Base-by-base conservation (phyloP, 2,797 vertebrate genomes). In the Sebastes hubbsi region DNA sequence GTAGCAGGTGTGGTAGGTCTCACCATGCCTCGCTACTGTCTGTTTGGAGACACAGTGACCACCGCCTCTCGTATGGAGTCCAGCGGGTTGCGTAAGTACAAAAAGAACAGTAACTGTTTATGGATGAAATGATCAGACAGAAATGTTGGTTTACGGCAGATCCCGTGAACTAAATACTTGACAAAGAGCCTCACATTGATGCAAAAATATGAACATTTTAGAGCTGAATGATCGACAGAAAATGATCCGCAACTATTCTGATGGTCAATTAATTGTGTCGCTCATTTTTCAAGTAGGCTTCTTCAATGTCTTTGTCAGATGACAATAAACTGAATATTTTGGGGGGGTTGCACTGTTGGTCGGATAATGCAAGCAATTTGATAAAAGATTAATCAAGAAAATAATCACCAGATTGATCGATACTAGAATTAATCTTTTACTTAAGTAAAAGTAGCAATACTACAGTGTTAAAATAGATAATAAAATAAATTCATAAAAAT, bases 11-110 rank as follows among this genome's bases (percentile, higher is more conserved):
- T 96, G 27, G 96, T 97, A 5, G 96, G 96, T 27, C 93, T 97
- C 64, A 96, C 94, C 0, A 96, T 97, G 96, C 96, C 96, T 6
- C 93, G 96, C 20, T 97, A 96, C 89, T 97, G 96, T 77, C 89
- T 96, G 73, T 97, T 96, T 60, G 96, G 96, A 75, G 96, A 96
- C 89, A 96, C 96, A 0, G 95, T 97, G 24, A 96, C 73, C 81
- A 96, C 94, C 0, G 96, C 96, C 20, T 96, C 96, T 42, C 94
- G 94, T 2, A 96, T 97, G 96, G 96, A 96, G 86, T 94, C 96
- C 77, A 90, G 81, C 2, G 96, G 96, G 34, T 49, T 96, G 89
- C 95, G 96, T 96, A 83, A 92, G 96, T 92, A 29, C 9, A 5
- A 64, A 18, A 24, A 14, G 52, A n/a, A 46, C 38, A 42, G 13